phyloP scores from a whole-genome alignment of 2,797 vertebrate genomes.

The Saxicola maurus region DNA sequence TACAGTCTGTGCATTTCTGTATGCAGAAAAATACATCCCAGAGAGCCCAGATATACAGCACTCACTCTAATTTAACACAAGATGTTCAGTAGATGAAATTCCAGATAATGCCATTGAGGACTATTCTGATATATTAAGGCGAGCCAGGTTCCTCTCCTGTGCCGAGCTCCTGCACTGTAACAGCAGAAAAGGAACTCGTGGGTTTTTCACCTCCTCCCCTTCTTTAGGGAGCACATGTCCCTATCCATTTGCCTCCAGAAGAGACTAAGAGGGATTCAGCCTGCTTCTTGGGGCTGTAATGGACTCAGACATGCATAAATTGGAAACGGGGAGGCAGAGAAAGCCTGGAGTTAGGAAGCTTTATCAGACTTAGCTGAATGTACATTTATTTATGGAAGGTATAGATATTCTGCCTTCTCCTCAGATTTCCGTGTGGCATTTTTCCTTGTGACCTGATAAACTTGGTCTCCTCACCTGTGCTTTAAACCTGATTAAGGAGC shows the following conservation, averaged over 20 bases:
- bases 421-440: background rate
- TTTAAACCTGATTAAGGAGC: background rate
- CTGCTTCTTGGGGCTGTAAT: background rate
- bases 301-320: background rate
- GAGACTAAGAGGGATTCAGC: background rate
- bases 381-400: background rate
- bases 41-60: background rate
- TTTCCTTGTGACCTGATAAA: background rate
- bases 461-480: background rate
- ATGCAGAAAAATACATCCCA: background rate
- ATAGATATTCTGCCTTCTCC: background rate
- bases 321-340: background rate
- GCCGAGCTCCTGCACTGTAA: accelerated
- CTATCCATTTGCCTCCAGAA: background rate
- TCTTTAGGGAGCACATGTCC: background rate
- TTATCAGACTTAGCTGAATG: background rate
- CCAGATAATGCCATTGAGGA: background rate
- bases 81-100: background rate
- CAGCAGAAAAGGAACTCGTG: background rate
- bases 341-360: background rate
- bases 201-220: background rate
- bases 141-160: background rate
- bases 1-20: background rate
- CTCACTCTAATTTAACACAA: background rate
- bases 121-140: background rate